phyloP scores from a whole-genome alignment of 2,888 invertebrate species.

The Lasioglossum vierecki region DNA sequence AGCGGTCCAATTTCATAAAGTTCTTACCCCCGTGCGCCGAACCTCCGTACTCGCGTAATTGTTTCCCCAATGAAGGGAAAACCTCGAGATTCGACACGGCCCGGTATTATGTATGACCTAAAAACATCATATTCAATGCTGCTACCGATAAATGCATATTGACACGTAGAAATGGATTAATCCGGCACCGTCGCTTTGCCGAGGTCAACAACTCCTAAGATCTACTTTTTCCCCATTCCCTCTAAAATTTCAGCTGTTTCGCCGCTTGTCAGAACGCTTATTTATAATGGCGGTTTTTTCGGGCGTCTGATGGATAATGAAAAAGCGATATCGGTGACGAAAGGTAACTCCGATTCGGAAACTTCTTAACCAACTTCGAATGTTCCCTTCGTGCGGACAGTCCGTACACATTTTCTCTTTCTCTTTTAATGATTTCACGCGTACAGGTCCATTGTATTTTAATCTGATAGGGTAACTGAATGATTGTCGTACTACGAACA shows the following conservation, averaged over 20 bases:
- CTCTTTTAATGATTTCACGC: neutral
- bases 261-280: neutral
- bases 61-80: neutral
- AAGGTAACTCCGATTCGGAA: neutral
- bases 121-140: slow-evolving; percentile 2
- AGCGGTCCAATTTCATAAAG: slow-evolving; percentile 11
- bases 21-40: neutral
- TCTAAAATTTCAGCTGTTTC: neutral
- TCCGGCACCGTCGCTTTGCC: neutral
- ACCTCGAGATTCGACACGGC: neutral
- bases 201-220: slow-evolving; percentile 44
- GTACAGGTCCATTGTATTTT: neutral
- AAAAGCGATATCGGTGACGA: slow-evolving; percentile 15
- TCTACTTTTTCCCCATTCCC: slow-evolving; percentile 11
- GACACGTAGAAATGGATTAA: slow-evolving; percentile 52
- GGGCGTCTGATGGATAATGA: slow-evolving; percentile 3
- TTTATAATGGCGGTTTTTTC: slow-evolving; percentile 3
- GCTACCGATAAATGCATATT: slow-evolving; percentile 41
- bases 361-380: neutral
- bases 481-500: neutral
- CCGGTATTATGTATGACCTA: neutral
- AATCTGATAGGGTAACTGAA: neutral
- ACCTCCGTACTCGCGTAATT: neutral
- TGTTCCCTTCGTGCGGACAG: neutral
- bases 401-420: neutral